Evolutionary conservation across 2,888 invertebrate species (phyloP).

Genomic region (Polymixis lichenea): DNA sequence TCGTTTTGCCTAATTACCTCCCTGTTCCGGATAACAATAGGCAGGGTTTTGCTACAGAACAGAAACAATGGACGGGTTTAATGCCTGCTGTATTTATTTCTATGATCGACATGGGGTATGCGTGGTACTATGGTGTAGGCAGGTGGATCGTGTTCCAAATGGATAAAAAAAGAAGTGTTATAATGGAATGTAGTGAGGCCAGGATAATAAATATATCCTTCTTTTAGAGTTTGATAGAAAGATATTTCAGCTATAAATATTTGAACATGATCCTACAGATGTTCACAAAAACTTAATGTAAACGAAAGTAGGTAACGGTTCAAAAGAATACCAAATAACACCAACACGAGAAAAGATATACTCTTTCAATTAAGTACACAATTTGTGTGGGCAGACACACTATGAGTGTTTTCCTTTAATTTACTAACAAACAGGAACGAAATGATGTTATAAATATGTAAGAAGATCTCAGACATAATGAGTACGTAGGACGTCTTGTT

Average conservation of each 20-base stretch:
- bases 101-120: no score
- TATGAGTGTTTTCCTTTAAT: slow-evolving; percentile 34
- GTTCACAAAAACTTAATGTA: not conserved
- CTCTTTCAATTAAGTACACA: slow-evolving; percentile 20
- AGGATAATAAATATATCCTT: not conserved
- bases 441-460: slow-evolving; percentile 29
- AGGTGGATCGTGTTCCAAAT: not conserved
- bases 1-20: slow-evolving; percentile 2
- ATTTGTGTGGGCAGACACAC: slow-evolving; percentile 17
- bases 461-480: not conserved
- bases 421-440: slow-evolving; percentile 37
- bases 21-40: not conserved
- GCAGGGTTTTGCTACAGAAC: not conserved
- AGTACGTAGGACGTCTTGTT: not conserved
- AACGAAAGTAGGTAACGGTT: not conserved
- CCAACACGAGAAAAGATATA: not conserved
- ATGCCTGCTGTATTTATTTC: not conserved
- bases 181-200: not conserved
- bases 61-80: not conserved
- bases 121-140: no score
- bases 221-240: no score
- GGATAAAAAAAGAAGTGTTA: no score
- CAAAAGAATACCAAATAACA: not conserved
- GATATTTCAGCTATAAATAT: no score
- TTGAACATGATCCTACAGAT: no score